A percentile compares a stretch with the other conserved stretches of the same genome.
Conservation (phyloP, 2,113 vertebrate species). For the Callionymus lyra region DNA sequence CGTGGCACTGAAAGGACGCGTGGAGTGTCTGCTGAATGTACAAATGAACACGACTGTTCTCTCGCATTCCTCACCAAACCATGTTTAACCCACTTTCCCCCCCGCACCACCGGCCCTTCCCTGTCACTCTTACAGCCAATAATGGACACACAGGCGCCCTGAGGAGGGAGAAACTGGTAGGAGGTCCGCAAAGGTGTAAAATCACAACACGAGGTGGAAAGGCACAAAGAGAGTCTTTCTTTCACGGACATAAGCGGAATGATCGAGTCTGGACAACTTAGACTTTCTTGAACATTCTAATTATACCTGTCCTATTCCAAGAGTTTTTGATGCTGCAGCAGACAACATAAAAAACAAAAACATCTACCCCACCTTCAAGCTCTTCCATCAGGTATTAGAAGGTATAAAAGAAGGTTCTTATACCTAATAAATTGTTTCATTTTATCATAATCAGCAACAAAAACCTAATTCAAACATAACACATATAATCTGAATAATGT, state of each 20-base stretch:
- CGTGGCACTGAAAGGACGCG: slow-evolving; percentile 59
- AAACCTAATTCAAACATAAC: no score
- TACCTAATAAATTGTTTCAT: no score
- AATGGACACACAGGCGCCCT: slow-evolving; percentile 45
- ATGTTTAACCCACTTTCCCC: slow-evolving; percentile 57
- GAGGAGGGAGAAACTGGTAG: slow-evolving; percentile 33
- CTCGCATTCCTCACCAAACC: slow-evolving; percentile 56
- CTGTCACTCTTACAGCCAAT: slow-evolving; percentile 51
- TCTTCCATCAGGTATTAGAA: no score
- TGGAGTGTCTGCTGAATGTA: slow-evolving; percentile 40
- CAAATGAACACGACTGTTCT: slow-evolving; percentile 54
- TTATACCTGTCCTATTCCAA: no score
- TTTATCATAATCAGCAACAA: no score
- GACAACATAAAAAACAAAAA: no score
- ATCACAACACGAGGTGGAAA: slow-evolving; percentile 38
- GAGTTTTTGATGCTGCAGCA: no score
- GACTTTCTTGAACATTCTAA: no score
- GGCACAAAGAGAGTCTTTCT: slow-evolving; percentile 9
- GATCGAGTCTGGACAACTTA: neutral
- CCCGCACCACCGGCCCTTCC: slow-evolving; percentile 44
- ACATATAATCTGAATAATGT: no score
- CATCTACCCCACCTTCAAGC: no score
- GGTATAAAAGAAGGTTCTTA: no score
- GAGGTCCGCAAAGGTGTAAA: slow-evolving; percentile 33
- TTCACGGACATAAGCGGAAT: neutral